phyloP scores from a whole-genome alignment of 2,797 vertebrate species.

The Tarsius wallacei region DNA sequence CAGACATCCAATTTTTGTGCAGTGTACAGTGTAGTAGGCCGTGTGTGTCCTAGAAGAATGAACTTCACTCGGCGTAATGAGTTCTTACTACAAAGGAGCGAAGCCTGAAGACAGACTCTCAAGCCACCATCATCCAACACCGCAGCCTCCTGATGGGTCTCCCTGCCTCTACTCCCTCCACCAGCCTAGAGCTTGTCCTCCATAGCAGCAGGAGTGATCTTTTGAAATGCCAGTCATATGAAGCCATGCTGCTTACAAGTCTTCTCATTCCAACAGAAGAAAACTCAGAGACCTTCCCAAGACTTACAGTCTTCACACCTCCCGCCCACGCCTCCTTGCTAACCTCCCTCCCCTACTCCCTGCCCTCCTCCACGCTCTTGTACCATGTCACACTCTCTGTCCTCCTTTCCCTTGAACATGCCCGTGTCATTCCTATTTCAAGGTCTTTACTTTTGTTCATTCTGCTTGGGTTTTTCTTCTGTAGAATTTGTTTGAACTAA shows the following conservation, averaged over 20 bases:
- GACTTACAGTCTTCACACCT: neutral
- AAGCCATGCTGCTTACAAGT: neutral
- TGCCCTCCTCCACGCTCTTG: no score
- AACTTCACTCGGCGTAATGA: neutral
- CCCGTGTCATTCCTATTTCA: neutral
- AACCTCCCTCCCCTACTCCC: neutral
- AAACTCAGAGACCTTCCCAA: neutral
- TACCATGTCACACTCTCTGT: neutral
- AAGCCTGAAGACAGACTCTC: neutral
- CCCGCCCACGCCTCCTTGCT: rapidly evolving
- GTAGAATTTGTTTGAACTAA: neutral
- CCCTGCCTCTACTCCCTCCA: neutral
- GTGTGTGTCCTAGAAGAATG: neutral
- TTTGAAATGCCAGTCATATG: neutral
- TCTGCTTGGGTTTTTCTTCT: neutral
- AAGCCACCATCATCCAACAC: no score
- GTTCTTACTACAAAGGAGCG: neutral
- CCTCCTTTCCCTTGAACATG: neutral
- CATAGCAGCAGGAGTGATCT: neutral
- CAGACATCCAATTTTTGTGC: neutral
- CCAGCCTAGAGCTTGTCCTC: neutral
- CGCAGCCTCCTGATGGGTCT: neutral
- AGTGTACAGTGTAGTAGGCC: neutral
- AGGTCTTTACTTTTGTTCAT: neutral
- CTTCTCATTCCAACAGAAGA: neutral